A percentile compares a stretch with the other conserved stretches of the same genome.
These are phyloP conservation scores for Arnoldichthys spilopterus DNA, from an alignment of 2,797 vertebrate species.

Conservation along the genomic window DNA sequence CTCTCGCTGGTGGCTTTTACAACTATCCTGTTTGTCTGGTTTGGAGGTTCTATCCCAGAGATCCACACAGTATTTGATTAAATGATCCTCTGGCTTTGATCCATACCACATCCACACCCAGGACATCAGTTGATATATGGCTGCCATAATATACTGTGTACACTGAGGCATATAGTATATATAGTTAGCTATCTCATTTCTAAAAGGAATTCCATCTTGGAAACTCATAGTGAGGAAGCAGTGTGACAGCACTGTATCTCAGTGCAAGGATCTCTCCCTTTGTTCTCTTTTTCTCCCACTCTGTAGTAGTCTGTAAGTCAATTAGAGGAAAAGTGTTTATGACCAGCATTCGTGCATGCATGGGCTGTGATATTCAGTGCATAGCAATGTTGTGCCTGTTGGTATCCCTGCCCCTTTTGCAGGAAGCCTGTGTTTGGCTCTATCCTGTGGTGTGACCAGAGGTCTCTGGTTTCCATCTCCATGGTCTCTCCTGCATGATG, in stretches of 20 bases:
- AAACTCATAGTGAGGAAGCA: slow-evolving; percentile 54
- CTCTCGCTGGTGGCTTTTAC: slow-evolving; percentile 4
- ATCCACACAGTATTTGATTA: slow-evolving; percentile 23
- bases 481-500: slow-evolving; percentile 54
- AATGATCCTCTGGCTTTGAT: slow-evolving; percentile 36
- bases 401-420: slow-evolving; percentile 61
- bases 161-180: too few relatives aligned
- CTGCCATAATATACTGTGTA: background rate
- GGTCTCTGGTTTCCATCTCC: slow-evolving; percentile 51
- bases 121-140: slow-evolving; percentile 25
- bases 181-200: slow-evolving; percentile 32
- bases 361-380: slow-evolving; percentile 37
- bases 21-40: slow-evolving; percentile 34
- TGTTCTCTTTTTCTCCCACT: slow-evolving; percentile 1
- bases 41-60: slow-evolving; percentile 19
- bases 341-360: slow-evolving; percentile 52
- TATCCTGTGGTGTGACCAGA: slow-evolving; percentile 46
- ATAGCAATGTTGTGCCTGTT: slow-evolving; percentile 65
- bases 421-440: slow-evolving; percentile 64
- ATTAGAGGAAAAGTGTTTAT: slow-evolving; percentile 37
- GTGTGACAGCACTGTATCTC: slow-evolving; percentile 42
- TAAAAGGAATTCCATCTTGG: slow-evolving; percentile 65
- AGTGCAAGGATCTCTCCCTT: background rate
- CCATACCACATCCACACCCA: slow-evolving; percentile 55
- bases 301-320: slow-evolving; percentile 28